phyloP scores from a whole-genome alignment of 2,888 invertebrate genomes.

The Timandra comae region DNA sequence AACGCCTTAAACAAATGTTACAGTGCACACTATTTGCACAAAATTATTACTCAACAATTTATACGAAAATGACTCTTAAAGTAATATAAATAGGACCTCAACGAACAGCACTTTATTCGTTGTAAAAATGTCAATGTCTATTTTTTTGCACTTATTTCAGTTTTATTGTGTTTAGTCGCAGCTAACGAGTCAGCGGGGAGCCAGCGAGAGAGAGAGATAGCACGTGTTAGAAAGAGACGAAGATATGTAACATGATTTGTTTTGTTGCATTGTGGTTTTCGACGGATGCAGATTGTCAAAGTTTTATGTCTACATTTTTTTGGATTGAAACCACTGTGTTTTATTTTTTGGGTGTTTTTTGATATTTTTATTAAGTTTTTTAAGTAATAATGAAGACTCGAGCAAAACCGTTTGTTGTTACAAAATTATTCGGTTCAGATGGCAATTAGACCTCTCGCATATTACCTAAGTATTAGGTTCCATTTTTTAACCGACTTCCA shows the following conservation, averaged over 20 bases:
- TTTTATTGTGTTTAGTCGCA: conserved; percentile 67
- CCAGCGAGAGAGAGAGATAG: conserved; percentile 36
- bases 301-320: conserved; percentile 28
- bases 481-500: no score
- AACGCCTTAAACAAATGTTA: conserved; percentile 73
- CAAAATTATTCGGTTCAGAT: no score
- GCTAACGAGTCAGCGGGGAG: conserved; percentile 68
- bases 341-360: no score
- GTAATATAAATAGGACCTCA: conserved; percentile 4
- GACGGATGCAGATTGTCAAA: conserved; percentile 30
- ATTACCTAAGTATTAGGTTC: no score
- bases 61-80: conserved; percentile 25
- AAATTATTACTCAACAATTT: conserved; percentile 8
- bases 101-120: conserved; percentile 9
- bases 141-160: conserved; percentile 64
- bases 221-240: conserved; percentile 29
- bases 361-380: no score
- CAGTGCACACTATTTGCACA: conserved; percentile 29
- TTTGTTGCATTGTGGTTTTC: conserved; percentile 49
- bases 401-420: no score
- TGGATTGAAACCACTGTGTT: conserved; percentile 23
- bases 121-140: conserved; percentile 40
- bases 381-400: no score
- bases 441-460: no score
- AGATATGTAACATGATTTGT: conserved; percentile 41